Evolutionary conservation across 1,140 invertebrate species (phyloP).

Genomic region (Papilio polytes): DNA sequence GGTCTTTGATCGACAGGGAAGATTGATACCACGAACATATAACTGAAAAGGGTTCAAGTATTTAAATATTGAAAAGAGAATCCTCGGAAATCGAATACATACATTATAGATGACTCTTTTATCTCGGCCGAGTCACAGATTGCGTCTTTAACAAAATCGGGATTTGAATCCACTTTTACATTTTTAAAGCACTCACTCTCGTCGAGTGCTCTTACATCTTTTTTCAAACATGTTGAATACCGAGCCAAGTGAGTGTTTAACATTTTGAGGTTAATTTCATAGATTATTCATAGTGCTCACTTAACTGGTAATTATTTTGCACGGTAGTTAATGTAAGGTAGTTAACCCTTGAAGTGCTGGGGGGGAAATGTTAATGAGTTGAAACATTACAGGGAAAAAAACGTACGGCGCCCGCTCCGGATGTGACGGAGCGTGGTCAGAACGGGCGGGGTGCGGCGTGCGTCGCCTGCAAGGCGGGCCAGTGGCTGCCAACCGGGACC

Average conservation of each 20-base stretch:
- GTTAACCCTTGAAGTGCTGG: background rate
- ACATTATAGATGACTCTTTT: slow-evolving; percentile 35
- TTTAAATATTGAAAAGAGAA: slow-evolving; percentile 38
- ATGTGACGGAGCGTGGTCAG: slow-evolving; percentile 75
- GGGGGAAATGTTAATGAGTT: slow-evolving; percentile 9
- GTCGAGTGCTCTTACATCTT: slow-evolving; percentile 5
- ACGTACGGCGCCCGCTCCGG: slow-evolving; percentile 72
- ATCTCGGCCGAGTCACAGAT: slow-evolving; percentile 31
- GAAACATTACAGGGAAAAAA: slow-evolving; percentile 71
- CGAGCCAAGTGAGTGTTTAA: slow-evolving; percentile 2
- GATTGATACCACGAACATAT: slow-evolving; percentile 32
- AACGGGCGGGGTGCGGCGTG: slow-evolving; percentile 52
- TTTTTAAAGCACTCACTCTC: slow-evolving; percentile 3
- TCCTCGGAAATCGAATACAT: slow-evolving; percentile 32
- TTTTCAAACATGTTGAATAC: slow-evolving; percentile 33
- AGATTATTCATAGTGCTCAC: slow-evolving; percentile 23
- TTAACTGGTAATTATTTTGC: slow-evolving; percentile 29
- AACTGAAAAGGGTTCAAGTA: slow-evolving; percentile 37
- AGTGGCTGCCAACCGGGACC: slow-evolving; percentile 73
- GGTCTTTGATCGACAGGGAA: slow-evolving; percentile 19
- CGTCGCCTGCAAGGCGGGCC: slow-evolving; percentile 68
- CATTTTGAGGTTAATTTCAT: slow-evolving; percentile 3
- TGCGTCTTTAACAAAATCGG: slow-evolving; percentile 22
- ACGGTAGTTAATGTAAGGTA: slow-evolving; percentile 11
- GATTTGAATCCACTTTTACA: slow-evolving; percentile 14